These are phyloP conservation scores for Canis aureus DNA, from an alignment of 2,113 vertebrate genomes.

Conservation along the genomic window DNA sequence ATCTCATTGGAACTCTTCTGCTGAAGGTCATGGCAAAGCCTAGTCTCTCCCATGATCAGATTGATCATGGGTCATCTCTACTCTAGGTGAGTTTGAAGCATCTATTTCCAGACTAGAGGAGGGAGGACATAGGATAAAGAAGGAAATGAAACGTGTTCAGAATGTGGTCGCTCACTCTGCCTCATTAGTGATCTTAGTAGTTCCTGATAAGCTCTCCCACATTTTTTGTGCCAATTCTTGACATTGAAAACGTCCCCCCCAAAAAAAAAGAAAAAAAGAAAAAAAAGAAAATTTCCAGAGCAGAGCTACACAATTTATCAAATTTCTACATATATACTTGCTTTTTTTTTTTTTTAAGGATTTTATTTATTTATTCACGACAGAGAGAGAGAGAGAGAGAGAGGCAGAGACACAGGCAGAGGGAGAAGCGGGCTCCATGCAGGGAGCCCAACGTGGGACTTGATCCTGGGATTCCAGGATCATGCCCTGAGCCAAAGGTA, in stretches of 20 bases:
- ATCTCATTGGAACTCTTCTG: neutral
- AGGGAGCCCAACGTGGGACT: no score
- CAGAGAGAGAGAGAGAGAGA: no score
- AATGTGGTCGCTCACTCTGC: neutral
- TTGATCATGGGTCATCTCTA: neutral
- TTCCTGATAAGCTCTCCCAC: neutral
- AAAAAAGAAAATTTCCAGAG: neutral
- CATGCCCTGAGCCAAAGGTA: no score
- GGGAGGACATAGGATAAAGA: neutral
- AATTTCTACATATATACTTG: neutral
- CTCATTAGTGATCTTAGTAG: neutral
- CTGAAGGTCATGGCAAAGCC: neutral
- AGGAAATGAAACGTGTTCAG: neutral
- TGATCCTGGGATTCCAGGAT: no score
- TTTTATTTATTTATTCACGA: no score
- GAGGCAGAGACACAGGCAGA: no score
- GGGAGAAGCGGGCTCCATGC: no score
- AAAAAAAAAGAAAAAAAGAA: no score
- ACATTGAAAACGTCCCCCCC: neutral
- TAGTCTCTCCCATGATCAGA: neutral
- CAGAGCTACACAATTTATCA: neutral
- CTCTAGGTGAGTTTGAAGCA: neutral
- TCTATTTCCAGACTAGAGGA: neutral
- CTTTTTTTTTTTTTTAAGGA: neutral
- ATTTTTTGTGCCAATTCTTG: neutral